Evolutionary conservation across 2,113 vertebrate genomes (phyloP).

Genomic region (Oxyura jamaicensis): DNA sequence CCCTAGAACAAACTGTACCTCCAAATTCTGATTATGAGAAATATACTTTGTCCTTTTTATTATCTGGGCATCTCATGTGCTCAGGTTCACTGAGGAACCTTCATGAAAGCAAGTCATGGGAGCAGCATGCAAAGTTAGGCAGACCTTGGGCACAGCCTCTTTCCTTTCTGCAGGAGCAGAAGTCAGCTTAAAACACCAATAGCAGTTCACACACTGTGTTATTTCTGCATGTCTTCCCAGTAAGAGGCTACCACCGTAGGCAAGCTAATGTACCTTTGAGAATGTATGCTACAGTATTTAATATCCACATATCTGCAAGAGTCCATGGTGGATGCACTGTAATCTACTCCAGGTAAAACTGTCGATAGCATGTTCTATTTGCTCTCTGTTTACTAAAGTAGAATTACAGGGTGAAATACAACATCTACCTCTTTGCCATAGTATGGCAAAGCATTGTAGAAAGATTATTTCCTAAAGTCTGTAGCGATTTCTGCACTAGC

Average conservation of each 20-base stretch:
- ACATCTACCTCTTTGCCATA: not conserved
- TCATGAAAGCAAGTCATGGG: not conserved
- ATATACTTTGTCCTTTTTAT: not conserved
- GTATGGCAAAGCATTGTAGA: not conserved
- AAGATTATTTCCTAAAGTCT: not conserved
- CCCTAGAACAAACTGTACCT: not conserved
- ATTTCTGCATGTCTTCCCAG: not conserved
- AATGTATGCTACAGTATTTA: not conserved
- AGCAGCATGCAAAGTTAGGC: not conserved
- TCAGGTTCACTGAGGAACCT: not conserved
- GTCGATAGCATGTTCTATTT: not conserved
- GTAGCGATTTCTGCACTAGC: constrained; percentile 1
- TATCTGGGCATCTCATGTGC: not conserved
- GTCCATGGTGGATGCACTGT: not conserved
- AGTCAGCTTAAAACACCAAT: not conserved
- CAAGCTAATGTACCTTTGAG: not conserved
- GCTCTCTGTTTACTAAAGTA: not conserved
- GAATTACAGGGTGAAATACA: not conserved
- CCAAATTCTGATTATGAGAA: not conserved
- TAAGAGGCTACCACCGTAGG: not conserved
- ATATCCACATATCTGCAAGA: not conserved
- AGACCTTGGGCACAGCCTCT: not conserved
- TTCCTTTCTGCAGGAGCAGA: not conserved
- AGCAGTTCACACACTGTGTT: not conserved
- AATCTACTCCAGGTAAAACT: not conserved